These are phyloP conservation scores for Rynchops niger DNA, from an alignment of 2,113 vertebrate genomes.

Conservation along the genomic window DNA sequence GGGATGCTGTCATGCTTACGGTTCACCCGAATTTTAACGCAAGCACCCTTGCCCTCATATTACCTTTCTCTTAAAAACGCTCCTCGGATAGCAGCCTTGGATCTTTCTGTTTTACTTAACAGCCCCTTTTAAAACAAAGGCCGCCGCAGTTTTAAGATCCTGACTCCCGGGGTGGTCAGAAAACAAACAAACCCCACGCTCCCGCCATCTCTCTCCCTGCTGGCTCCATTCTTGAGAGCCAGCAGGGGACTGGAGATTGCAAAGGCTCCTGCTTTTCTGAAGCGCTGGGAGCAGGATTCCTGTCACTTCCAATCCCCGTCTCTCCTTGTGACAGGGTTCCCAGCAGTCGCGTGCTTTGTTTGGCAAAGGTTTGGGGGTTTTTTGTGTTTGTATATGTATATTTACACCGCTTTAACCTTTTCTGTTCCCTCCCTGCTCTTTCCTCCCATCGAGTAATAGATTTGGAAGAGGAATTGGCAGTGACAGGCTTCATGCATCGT, in stretches of 20 bases:
- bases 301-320: constrained; percentile 4
- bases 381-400: neutral
- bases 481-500: neutral
- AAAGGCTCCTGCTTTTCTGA: constrained; percentile 25
- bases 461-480: neutral
- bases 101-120: neutral
- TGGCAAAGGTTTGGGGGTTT: neutral
- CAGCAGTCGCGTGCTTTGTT: neutral
- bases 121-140: constrained; percentile 31
- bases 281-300: constrained; percentile 35
- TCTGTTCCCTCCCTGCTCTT: neutral
- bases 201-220: constrained; percentile 11
- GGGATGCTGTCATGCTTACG: neutral
- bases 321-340: constrained; percentile 18
- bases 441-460: neutral
- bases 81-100: neutral
- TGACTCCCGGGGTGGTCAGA: constrained; percentile 48
- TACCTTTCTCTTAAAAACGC: neutral
- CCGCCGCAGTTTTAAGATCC: constrained; percentile 21
- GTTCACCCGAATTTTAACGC: neutral
- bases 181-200: constrained; percentile 25
- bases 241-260: constrained; percentile 38
- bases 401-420: neutral
- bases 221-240: constrained; percentile 54
- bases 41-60: constrained; percentile 28